These are phyloP conservation scores for Drosophila buzzatii DNA, from an alignment of 2,888 invertebrate species.

Conservation along the genomic window DNA sequence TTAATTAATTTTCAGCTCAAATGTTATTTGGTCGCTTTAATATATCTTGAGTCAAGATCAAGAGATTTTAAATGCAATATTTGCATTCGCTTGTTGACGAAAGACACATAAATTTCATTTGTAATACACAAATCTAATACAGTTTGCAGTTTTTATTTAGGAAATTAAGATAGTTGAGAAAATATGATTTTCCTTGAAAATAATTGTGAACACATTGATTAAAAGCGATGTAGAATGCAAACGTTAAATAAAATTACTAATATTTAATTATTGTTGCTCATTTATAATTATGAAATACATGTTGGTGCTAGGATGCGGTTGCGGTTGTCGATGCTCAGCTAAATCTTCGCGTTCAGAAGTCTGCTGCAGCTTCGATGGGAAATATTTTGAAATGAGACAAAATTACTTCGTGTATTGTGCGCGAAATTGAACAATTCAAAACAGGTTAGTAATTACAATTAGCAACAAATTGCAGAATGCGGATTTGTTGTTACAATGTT, in stretches of 20 bases:
- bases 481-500: conserved; percentile 33
- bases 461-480: conserved; percentile 29
- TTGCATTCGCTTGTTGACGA: conserved; percentile 52
- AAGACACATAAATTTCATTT: conserved; percentile 46
- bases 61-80: conserved; percentile 35
- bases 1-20: conserved; percentile 46
- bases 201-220: conserved; percentile 45
- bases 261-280: conserved; percentile 64
- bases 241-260: conserved; percentile 49
- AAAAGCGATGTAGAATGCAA: conserved; percentile 30
- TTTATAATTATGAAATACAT: conserved; percentile 62
- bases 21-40: conserved; percentile 49
- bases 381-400: conserved; percentile 34
- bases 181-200: conserved; percentile 23
- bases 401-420: conserved; percentile 51
- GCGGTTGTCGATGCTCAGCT: conserved; percentile 34
- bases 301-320: conserved; percentile 46
- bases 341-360: conserved; percentile 12
- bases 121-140: conserved; percentile 68
- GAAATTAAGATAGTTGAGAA: conserved; percentile 26
- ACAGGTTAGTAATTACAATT: conserved; percentile 43
- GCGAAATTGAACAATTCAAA: conserved; percentile 40
- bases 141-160: conserved; percentile 66
- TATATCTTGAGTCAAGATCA: conserved; percentile 3
- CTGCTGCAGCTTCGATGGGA: conserved; percentile 23